Evolutionary conservation across 92 coral and sea anemone genomes (phyloP).

Genomic region (Siderastrea radians): DNA sequence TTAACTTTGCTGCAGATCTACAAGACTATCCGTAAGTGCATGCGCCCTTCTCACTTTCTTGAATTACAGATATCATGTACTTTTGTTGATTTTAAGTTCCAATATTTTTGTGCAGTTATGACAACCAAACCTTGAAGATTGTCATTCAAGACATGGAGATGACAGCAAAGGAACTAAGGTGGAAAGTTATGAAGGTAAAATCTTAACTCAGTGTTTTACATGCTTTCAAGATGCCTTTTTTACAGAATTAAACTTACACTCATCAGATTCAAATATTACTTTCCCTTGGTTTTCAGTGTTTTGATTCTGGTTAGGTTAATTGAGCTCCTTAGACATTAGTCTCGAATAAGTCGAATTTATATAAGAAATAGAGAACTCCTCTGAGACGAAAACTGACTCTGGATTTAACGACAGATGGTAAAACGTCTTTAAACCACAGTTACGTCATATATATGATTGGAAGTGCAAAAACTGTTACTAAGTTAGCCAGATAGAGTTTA

Average conservation of each 20-base stretch:
- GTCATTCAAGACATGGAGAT: constrained; percentile 99
- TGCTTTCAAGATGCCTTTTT: not conserved
- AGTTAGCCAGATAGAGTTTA: too few species aligned
- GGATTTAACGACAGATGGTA: not conserved
- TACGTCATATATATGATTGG: too few species aligned
- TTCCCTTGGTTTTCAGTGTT: too few species aligned
- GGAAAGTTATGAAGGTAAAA: constrained; percentile 91
- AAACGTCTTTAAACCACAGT: too few species aligned
- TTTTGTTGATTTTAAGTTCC: not conserved
- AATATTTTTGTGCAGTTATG: constrained; percentile 69
- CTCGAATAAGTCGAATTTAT: too few species aligned
- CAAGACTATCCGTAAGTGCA: constrained; percentile 94
- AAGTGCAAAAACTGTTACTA: too few species aligned
- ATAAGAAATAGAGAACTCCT: not conserved
- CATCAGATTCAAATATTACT: too few species aligned
- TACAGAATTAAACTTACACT: too few species aligned
- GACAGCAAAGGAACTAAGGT: constrained; percentile 98
- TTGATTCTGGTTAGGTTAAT: too few species aligned
- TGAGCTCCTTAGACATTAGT: too few species aligned
- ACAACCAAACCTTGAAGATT: constrained; percentile 94
- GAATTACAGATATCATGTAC: not conserved
- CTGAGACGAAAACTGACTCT: not conserved
- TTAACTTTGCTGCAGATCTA: constrained; percentile 99
- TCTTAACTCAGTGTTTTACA: not conserved
- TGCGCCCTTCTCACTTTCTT: not conserved